Evolutionary conservation across 2,113 vertebrate genomes (phyloP).

Genomic region (Xiphophorus hellerii): DNA sequence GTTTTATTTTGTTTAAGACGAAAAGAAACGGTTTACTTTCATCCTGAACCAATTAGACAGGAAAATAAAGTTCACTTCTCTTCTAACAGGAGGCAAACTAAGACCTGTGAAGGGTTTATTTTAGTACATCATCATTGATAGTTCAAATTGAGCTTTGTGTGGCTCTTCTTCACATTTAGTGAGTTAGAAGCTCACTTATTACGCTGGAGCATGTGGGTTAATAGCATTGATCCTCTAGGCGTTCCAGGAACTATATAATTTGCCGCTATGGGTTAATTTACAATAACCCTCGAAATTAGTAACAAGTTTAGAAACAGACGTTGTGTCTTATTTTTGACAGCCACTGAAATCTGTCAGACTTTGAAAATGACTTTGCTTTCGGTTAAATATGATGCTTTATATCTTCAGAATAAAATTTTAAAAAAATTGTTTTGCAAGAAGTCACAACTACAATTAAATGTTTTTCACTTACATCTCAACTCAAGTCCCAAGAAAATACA

Average conservation of each 20-base stretch:
- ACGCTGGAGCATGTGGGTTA: background rate
- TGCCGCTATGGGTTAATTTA: background rate
- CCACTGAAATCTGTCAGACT: too few relatives aligned
- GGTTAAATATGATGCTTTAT: background rate
- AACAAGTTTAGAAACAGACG: too few relatives aligned
- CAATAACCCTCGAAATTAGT: too few relatives aligned
- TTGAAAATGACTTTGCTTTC: background rate
- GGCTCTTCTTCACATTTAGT: background rate
- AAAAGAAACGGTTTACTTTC: background rate
- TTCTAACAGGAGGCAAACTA: background rate
- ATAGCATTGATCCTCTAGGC: background rate
- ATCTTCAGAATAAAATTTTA: background rate
- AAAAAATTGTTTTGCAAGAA: too few relatives aligned
- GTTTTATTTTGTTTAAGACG: background rate
- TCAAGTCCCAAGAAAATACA: too few relatives aligned
- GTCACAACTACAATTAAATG: background rate
- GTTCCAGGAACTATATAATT: background rate
- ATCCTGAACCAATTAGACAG: slow-evolving; percentile 8
- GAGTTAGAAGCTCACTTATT: background rate
- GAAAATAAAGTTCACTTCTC: background rate
- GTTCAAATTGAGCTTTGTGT: background rate
- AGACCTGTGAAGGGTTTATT: background rate
- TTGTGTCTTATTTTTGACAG: too few relatives aligned
- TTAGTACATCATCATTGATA: background rate
- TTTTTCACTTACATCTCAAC: too few relatives aligned